Evolutionary conservation across 2,797 vertebrate species (phyloP).

Genomic region (Helicolenus hilgendorfi): DNA sequence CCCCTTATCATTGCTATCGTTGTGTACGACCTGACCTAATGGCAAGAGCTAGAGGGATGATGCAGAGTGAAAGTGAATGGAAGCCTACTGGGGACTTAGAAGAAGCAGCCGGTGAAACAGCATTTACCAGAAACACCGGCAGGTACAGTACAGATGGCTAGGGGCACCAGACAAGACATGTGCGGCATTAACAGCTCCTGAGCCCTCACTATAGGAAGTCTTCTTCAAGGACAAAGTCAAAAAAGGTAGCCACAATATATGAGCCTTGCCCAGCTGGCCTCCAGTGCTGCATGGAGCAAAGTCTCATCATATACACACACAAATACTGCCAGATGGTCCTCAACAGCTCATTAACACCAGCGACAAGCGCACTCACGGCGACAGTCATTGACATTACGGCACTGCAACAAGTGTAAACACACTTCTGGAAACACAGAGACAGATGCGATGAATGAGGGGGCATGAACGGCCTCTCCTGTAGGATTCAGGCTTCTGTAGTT

Average conservation of each 20-base stretch:
- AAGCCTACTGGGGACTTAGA: neutral
- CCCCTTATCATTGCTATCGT: neutral
- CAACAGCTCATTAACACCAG: slow-evolving; percentile 56
- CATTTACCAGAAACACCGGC: neutral
- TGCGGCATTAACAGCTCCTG: neutral
- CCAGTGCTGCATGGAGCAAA: neutral
- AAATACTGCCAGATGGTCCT: slow-evolving; percentile 37
- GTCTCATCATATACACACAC: slow-evolving; percentile 5
- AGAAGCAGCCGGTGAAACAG: neutral
- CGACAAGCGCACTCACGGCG: neutral
- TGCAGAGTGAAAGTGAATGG: neutral
- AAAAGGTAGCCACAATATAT: slow-evolving; percentile 15
- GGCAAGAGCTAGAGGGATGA: neutral
- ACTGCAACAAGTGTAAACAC: slow-evolving; percentile 32
- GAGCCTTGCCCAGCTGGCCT: slow-evolving; percentile 50
- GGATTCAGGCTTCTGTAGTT: neutral
- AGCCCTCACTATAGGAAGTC: neutral
- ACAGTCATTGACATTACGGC: slow-evolving; percentile 12
- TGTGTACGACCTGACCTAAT: neutral
- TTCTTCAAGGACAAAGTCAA: slow-evolving; percentile 19
- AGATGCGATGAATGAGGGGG: neutral
- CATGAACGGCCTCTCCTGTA: neutral
- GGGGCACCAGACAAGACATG: neutral
- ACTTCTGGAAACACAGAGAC: slow-evolving; percentile 9
- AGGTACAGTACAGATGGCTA: neutral